Conservation (phyloP, 2,113 vertebrate species). For the Oxyura jamaicensis region DNA sequence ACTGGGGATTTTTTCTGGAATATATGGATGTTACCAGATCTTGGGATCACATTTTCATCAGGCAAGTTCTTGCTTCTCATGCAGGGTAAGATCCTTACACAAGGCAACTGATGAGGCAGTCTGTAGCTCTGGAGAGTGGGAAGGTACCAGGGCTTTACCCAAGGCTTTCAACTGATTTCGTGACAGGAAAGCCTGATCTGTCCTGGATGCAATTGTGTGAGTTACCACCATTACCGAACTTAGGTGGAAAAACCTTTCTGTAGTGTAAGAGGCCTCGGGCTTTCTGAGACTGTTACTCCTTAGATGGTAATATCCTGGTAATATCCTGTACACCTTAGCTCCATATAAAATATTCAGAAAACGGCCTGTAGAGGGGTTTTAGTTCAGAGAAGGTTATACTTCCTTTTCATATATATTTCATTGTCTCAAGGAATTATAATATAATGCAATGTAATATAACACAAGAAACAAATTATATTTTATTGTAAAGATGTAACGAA, state of each 20-base stretch:
- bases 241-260: not conserved
- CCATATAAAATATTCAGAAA: not conserved
- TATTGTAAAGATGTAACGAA: not conserved
- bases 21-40: not conserved
- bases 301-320: too few species aligned
- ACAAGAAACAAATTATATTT: not conserved
- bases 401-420: not conserved
- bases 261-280: not conserved
- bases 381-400: not conserved
- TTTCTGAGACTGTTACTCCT: not conserved
- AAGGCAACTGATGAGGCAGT: not conserved
- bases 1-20: not conserved
- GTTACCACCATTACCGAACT: not conserved
- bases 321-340: not conserved
- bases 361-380: not conserved
- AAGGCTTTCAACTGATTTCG: not conserved
- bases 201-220: not conserved
- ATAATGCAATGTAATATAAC: not conserved
- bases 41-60: not conserved
- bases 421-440: not conserved
- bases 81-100: not conserved
- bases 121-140: not conserved
- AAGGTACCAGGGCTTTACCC: not conserved
- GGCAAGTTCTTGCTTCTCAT: not conserved
- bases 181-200: not conserved